phyloP scores from a whole-genome alignment of 2,888 invertebrate species.

The Drosophila monieri region DNA sequence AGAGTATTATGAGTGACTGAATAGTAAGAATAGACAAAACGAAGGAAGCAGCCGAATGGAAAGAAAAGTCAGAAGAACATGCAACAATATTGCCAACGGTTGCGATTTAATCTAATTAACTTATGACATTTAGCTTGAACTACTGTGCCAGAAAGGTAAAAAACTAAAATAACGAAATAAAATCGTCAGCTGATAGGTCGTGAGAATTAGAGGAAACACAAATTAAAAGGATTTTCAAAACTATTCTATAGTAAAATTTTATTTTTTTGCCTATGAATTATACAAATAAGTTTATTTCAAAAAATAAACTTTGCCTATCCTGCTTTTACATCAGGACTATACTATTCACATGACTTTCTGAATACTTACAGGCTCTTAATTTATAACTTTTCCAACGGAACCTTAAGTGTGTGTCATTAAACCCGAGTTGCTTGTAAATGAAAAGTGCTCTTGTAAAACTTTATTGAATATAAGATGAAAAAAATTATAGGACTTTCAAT shows the following conservation, averaged over 20 bases:
- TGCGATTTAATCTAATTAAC: slow-evolving; percentile 73
- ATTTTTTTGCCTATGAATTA: too few relatives aligned
- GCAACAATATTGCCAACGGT: slow-evolving; percentile 48
- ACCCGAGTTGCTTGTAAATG: slow-evolving; percentile 15
- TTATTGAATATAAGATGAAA: slow-evolving; percentile 30
- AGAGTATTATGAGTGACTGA: slow-evolving; percentile 35
- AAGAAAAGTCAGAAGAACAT: slow-evolving; percentile 29
- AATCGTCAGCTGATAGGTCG: slow-evolving; percentile 20
- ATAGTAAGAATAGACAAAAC: slow-evolving; percentile 29
- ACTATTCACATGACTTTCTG: background rate
- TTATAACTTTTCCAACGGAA: slow-evolving; percentile 19
- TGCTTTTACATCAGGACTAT: background rate
- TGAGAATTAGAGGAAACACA: slow-evolving; percentile 6
- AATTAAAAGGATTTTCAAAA: background rate
- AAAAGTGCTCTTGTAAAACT: slow-evolving; percentile 21
- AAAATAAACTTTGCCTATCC: background rate
- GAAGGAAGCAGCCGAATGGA: slow-evolving; percentile 16
- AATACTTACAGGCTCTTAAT: slow-evolving; percentile 1
- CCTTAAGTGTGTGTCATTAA: slow-evolving; percentile 26
- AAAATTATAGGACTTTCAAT: background rate
- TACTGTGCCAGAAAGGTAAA: slow-evolving; percentile 69
- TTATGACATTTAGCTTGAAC: slow-evolving; percentile 75
- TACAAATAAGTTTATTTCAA: too few relatives aligned
- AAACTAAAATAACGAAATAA: slow-evolving; percentile 10
- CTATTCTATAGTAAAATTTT: too few relatives aligned